phyloP scores from a whole-genome alignment of 1,140 invertebrate species.

The Contarinia nasturtii region DNA sequence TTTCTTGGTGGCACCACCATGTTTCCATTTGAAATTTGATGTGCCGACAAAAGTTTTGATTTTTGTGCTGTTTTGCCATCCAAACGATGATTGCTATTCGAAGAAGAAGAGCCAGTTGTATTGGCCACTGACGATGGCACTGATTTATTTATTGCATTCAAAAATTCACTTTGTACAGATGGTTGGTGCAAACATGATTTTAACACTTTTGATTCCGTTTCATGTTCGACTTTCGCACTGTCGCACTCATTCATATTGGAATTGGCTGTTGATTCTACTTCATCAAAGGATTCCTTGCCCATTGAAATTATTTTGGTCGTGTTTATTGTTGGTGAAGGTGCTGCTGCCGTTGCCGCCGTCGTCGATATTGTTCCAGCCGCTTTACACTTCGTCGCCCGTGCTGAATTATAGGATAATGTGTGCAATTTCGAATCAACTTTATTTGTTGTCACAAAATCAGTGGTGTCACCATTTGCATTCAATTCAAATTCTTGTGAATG shows the following conservation, averaged over 20 bases:
- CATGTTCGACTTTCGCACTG: conserved; percentile 1
- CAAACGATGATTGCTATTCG: background rate
- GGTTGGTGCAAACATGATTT: conserved; percentile 24
- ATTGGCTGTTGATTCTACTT: no score
- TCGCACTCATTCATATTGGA: conserved; percentile 3
- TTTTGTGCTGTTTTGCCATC: conserved; percentile 8
- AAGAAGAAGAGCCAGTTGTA: conserved; percentile 9
- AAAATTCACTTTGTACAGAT: conserved; percentile 44
- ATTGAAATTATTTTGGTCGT: conserved; percentile 9
- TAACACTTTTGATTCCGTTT: conserved; percentile 15
- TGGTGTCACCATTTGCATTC: background rate
- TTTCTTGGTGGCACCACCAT: conserved; percentile 32
- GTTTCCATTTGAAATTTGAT: conserved; percentile 10
- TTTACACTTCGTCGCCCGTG: conserved; percentile 19
- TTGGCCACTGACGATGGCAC: conserved; percentile 10
- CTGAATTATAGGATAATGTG: conserved; percentile 75
- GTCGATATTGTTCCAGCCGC: background rate
- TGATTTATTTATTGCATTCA: conserved; percentile 41
- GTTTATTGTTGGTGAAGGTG: conserved; percentile 21
- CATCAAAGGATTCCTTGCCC: no score
- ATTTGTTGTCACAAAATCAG: conserved; percentile 20
- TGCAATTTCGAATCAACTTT: conserved; percentile 89
- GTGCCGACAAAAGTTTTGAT: conserved; percentile 14
- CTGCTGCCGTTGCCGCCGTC: conserved; percentile 14
- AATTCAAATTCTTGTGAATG: background rate